These are phyloP conservation scores for Dynastes tityus DNA, from an alignment of 2,888 invertebrate species.

Conservation along the genomic window DNA sequence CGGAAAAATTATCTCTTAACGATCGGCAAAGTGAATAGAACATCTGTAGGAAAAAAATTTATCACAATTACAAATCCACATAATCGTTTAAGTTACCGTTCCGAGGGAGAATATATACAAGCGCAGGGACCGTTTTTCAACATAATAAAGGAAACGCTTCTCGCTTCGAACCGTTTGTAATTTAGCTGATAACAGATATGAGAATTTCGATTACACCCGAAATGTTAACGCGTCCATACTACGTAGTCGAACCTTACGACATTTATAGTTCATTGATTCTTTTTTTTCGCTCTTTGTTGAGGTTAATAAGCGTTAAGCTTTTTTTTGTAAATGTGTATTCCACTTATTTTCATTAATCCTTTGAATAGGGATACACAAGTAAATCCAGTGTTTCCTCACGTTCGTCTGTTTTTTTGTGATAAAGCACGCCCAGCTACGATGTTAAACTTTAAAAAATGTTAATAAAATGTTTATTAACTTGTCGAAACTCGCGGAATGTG, in stretches of 20 bases:
- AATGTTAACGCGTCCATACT: background rate
- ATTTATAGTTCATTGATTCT: background rate
- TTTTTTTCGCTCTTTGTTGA: background rate
- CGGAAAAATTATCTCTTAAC: slow-evolving; percentile 38
- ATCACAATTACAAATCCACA: slow-evolving; percentile 44
- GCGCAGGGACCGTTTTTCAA: slow-evolving; percentile 35
- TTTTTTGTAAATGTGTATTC: too few species aligned
- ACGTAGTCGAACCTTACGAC: background rate
- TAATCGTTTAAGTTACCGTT: slow-evolving; percentile 43
- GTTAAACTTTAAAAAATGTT: too few species aligned
- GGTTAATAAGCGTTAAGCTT: too few species aligned
- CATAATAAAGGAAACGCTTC: slow-evolving; percentile 40
- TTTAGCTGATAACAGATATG: slow-evolving; percentile 42
- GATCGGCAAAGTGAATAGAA: slow-evolving; percentile 38
- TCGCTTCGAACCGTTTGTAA: slow-evolving; percentile 15
- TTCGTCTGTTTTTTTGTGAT: too few species aligned
- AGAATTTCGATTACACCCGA: slow-evolving; percentile 28
- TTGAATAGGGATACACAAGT: too few species aligned
- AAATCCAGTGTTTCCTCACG: too few species aligned
- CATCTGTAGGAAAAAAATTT: slow-evolving; percentile 42
- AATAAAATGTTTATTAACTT: too few species aligned
- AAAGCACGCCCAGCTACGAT: too few species aligned
- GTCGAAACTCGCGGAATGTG: too few species aligned
- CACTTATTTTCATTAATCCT: too few species aligned
- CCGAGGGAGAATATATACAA: slow-evolving; percentile 19